phyloP scores from a whole-genome alignment of 2,113 vertebrate species.

The Neofelis nebulosa region DNA sequence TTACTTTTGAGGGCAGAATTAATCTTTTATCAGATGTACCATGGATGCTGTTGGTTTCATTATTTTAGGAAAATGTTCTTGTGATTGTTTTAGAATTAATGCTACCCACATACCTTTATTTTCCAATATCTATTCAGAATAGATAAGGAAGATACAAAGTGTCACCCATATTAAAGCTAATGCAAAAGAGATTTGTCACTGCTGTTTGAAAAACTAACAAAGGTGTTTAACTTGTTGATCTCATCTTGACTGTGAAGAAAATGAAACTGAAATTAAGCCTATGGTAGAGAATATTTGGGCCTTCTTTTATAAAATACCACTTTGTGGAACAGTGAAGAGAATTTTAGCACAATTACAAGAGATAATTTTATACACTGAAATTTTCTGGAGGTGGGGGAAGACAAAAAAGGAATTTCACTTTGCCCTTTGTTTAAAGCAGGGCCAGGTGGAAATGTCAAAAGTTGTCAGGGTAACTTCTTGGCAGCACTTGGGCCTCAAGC shows the following conservation, averaged over 20 bases:
- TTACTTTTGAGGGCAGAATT: constrained; percentile 69
- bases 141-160: constrained; percentile 42
- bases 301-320: background rate
- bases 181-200: background rate
- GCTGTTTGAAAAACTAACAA: constrained; percentile 19
- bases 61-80: constrained; percentile 67
- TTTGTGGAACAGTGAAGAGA: constrained; percentile 23
- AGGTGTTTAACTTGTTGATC: constrained; percentile 36
- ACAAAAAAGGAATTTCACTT: constrained; percentile 38
- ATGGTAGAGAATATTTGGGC: constrained; percentile 3
- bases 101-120: constrained; percentile 23
- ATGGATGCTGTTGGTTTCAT: constrained; percentile 53
- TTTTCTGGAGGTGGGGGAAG: background rate
- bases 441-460: constrained; percentile 3
- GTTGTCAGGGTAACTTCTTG: background rate
- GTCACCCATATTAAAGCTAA: constrained; percentile 15
- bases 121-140: constrained; percentile 59
- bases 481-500: background rate
- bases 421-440: constrained; percentile 17
- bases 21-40: constrained; percentile 74
- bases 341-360: constrained; percentile 27
- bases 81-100: constrained; percentile 66
- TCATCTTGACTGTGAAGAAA: constrained; percentile 2
- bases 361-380: background rate
- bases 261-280: constrained; percentile 34